phyloP scores from a whole-genome alignment of 2,888 invertebrate species.

The Boloria euphrosyne region DNA sequence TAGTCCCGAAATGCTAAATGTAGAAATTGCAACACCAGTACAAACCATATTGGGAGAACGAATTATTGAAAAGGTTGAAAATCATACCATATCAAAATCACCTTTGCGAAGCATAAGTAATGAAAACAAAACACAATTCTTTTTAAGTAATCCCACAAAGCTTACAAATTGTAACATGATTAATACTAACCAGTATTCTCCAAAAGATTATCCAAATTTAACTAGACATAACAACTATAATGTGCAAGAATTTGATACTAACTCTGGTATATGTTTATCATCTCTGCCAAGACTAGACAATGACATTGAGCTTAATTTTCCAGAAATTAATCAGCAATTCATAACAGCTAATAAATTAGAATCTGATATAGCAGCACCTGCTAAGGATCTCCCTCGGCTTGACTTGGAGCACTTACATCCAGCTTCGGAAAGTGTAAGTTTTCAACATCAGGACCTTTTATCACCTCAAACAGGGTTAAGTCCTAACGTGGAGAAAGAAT shows the following conservation, averaged over 20 bases:
- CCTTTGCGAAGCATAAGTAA: constrained; percentile 49
- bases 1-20: constrained; percentile 78
- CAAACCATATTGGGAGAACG: constrained; percentile 68
- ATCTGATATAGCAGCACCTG: constrained; percentile 43
- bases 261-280: constrained; percentile 70
- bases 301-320: constrained; percentile 75
- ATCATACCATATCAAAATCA: constrained; percentile 59
- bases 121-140: constrained; percentile 47
- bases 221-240: constrained; percentile 63
- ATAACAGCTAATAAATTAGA: constrained; percentile 74
- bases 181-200: constrained; percentile 59
- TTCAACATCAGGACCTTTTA: constrained; percentile 36
- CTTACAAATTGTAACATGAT: constrained; percentile 69
- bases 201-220: constrained; percentile 50
- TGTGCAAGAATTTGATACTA: constrained; percentile 72
- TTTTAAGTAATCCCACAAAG: constrained; percentile 41
- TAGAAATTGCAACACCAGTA: constrained; percentile 67
- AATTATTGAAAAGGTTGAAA: constrained; percentile 72
- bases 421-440: constrained; percentile 34
- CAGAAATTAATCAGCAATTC: constrained; percentile 78
- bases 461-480: constrained; percentile 39
- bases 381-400: constrained; percentile 51
- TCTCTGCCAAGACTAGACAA: constrained; percentile 74
- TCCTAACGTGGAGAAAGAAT: constrained; percentile 55
- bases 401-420: constrained; percentile 44